A percentile compares a stretch with the other conserved stretches of the same genome.
phyloP scores from a whole-genome alignment of 2,888 invertebrate species.

The Aromia moschata region DNA sequence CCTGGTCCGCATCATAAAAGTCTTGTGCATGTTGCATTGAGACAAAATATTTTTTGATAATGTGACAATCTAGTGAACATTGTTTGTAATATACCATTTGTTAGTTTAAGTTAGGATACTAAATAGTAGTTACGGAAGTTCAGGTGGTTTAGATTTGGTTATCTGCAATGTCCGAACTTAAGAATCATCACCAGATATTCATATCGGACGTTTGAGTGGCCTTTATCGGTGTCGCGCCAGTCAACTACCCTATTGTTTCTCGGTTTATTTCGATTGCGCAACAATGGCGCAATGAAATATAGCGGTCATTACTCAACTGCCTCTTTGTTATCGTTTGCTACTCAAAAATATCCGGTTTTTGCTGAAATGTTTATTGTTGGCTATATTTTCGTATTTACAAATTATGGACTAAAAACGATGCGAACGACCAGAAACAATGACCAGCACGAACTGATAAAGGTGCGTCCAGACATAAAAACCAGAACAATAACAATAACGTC shows the following conservation, averaged over 20 bases:
- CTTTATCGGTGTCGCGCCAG: conserved; percentile 45
- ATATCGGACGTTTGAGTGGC: conserved; percentile 52
- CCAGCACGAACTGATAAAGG: no score
- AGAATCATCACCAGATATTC: conserved; percentile 45
- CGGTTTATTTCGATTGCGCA: conserved; percentile 53
- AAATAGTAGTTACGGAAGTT: conserved; percentile 40
- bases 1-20: no score
- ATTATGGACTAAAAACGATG: no score
- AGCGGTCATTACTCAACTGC: conserved; percentile 51
- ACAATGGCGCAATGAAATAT: conserved; percentile 56
- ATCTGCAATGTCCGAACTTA: conserved; percentile 32
- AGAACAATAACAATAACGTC: no score
- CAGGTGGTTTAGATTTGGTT: conserved; percentile 36
- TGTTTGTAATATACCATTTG: no score
- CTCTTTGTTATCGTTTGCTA: conserved; percentile 45
- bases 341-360: conserved; percentile 41
- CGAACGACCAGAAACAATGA: no score
- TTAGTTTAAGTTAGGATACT: no score
- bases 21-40: no score
- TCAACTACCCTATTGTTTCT: conserved; percentile 53
- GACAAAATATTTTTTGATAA: no score
- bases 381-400: conserved; percentile 36
- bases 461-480: no score
- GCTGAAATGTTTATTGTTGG: conserved; percentile 32
- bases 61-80: no score